phyloP scores from a whole-genome alignment of 2,888 invertebrate species.

The Diloba caeruleocephala region DNA sequence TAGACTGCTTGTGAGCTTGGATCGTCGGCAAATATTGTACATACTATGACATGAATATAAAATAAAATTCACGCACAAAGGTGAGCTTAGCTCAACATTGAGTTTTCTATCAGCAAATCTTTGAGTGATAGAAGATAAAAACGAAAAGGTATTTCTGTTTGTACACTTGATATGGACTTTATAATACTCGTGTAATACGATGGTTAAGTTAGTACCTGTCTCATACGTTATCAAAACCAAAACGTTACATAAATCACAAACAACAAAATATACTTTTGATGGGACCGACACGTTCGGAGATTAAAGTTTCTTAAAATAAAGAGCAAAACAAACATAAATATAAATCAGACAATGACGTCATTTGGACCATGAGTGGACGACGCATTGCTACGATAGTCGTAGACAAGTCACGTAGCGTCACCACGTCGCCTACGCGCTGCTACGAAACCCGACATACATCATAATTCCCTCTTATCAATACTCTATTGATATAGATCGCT shows the following conservation, averaged over 20 bases:
- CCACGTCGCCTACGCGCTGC: constrained; percentile 40
- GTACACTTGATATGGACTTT: no score
- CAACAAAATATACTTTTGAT: not conserved
- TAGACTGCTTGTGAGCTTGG: no score
- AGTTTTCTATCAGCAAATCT: no score
- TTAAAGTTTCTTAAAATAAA: constrained; percentile 5
- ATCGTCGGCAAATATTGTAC: no score
- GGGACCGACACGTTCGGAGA: not conserved
- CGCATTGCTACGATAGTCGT: constrained; percentile 23
- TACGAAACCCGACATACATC: constrained; percentile 29
- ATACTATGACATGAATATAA: no score
- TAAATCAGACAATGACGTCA: constrained; percentile 23
- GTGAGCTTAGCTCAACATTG: no score
- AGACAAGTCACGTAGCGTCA: constrained; percentile 40
- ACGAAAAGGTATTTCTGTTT: no score
- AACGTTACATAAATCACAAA: not conserved
- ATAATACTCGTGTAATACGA: no score
- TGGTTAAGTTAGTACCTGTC: no score
- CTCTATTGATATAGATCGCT: constrained; percentile 49
- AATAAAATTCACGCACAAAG: no score
- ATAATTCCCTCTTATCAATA: constrained; percentile 48
- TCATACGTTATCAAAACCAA: not conserved
- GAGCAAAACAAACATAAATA: constrained; percentile 15
- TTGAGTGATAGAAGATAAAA: no score
- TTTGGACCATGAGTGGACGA: constrained; percentile 2